Base-by-base conservation (phyloP, 2,797 vertebrate species). In the Rhinophrynus dorsalis region DNA sequence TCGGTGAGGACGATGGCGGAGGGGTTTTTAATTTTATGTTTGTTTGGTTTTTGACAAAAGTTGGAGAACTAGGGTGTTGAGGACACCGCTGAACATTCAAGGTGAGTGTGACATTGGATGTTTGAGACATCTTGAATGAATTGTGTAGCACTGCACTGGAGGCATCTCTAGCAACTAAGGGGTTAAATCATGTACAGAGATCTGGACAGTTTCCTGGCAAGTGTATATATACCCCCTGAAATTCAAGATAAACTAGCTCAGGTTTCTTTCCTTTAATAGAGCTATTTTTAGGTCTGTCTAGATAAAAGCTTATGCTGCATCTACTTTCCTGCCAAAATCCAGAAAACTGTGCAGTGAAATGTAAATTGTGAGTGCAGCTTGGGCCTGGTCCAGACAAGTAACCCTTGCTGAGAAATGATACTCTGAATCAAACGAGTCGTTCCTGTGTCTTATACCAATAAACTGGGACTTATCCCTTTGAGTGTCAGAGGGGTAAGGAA, bases 291-390 rank as follows among this genome's bases (percentile, higher is more conserved):
- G 13, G 17, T 27, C 35, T 56, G 13, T 58, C 35, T 58, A 27
- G 23, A 58, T 26, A 42, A 58, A 40, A 38, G 7, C 13, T 40
- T n/a, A 6, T 17, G 21, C 37, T 3, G 44, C 27, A 38, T 13
- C 24, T 6, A 4, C 1, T 44, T 44, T 71, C 26, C 40, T 71
- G 51, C 59, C 59, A 63, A 64, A 47, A 55, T 29, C 18, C 6
- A 18, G 20, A 50, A 58, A 20, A 27, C 13, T 13, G 21, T 57
- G 21, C 32, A 11, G 1, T 27, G 30, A 50, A 47, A 40, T 40
- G 18, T 50, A 24, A 64, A 65, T 57, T 42, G 23, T 32, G 18
- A 23, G 12, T 32, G 10, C 61, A 48, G 42, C 13, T 38, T 54
- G 59, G 59, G 35, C 12, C 11, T 26, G 5, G 30, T 62, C 38